Evolutionary conservation across 1,140 invertebrate genomes (phyloP), one percentile per base, ranked within the genome.

Genomic region (Drosophila bipectinata): DNA sequence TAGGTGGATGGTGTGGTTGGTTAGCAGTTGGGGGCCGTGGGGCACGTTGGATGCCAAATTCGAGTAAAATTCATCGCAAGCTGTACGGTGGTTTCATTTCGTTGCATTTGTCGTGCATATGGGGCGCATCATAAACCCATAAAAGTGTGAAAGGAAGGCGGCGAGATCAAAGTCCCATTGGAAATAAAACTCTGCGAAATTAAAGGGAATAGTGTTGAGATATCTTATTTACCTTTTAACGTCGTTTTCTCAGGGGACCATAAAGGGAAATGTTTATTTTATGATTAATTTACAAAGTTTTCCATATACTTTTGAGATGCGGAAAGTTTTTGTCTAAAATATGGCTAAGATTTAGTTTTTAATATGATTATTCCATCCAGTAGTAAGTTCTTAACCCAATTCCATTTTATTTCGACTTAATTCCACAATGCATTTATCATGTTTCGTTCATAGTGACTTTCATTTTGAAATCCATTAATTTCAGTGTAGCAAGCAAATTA

Each of bases 131-230:
- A 82, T 82, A 83, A 84, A 84, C 15, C 67, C 75, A 82, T 75
- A 82, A 83, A 82, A 66, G 79, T 83, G 79, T 83, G 71, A 83
- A 82, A 83, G 67, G 52, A 57, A 32, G 8, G 59, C 79, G 79
- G 75, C 71, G 26, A 82, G 79, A 82, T 82, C 79, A 83, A 82
- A 82, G 71, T 15, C 28, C 18, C 37, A 18, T 3, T 15, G 34
- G 3, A 15, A 47, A 60, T 45, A 48, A 55, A 44, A 51, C 67
- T 60, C 37, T 1, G 45, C 55, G 4, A 53, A 60, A 53, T 30
- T 51, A 28, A 53, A 45, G 45, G 8, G 18, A 54, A 18, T 15
- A 12, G 21, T 12, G 67, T 34, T 18, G 51, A 66, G 39, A 26
- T 61, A 47, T 66, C 41, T 61, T 44, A 66, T 61, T 48, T 68